Evolutionary conservation across 2,888 invertebrate species (phyloP).

Genomic region (Oscheius sp.): DNA sequence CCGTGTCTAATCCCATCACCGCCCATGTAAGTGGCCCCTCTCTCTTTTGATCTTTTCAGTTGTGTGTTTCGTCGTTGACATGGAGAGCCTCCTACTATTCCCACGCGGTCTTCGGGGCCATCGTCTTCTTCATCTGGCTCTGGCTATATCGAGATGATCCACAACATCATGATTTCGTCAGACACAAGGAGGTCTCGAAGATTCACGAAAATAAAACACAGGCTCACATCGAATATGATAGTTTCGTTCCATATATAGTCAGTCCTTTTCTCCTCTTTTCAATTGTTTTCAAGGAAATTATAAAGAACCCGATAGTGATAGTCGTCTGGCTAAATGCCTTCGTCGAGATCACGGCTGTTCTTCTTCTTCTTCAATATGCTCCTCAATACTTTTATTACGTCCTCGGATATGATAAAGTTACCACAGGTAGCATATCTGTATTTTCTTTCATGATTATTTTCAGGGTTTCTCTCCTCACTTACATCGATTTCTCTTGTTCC

Average conservation of each 20-base stretch:
- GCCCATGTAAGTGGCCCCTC: constrained; percentile 50
- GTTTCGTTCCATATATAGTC: constrained; percentile 52
- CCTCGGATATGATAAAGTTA: constrained; percentile 45
- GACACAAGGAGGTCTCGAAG: constrained; percentile 40
- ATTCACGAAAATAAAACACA: constrained; percentile 55
- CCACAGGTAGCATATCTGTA: constrained; percentile 38
- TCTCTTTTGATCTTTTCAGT: constrained; percentile 10
- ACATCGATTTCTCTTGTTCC: constrained; percentile 20
- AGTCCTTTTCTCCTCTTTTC: neutral
- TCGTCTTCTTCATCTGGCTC: constrained; percentile 41
- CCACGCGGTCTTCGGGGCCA: constrained; percentile 35
- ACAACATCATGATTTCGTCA: constrained; percentile 33
- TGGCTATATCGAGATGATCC: constrained; percentile 43
- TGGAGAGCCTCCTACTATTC: constrained; percentile 63
- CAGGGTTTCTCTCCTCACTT: constrained; percentile 20
- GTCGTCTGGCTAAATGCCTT: constrained; percentile 62
- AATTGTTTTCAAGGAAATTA: constrained; percentile 46
- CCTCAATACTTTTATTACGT: constrained; percentile 62
- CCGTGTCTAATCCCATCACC: constrained; percentile 60
- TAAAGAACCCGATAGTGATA: constrained; percentile 57
- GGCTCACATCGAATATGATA: constrained; percentile 49
- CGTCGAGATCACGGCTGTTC: constrained; percentile 60
- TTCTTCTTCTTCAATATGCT: constrained; percentile 63
- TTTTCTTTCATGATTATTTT: neutral
- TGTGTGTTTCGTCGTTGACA: constrained; percentile 46